Percentiles rank a stretch among this genome's conserved stretches.
Conservation (phyloP, 1,140 invertebrate species). For the Drosophila erecta region DNA sequence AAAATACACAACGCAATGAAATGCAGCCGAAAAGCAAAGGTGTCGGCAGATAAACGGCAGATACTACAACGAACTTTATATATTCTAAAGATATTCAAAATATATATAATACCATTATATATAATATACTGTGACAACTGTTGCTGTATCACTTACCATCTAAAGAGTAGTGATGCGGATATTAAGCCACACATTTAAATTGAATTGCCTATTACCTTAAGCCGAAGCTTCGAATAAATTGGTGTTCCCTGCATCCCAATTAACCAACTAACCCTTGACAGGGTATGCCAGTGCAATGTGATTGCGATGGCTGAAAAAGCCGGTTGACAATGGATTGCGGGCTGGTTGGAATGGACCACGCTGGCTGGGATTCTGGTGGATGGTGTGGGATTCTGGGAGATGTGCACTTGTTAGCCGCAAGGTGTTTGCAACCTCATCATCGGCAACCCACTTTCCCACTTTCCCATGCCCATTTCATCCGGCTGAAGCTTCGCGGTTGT, state of each 20-base stretch:
- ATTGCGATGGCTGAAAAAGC: conserved; percentile 60
- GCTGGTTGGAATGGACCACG: conserved; percentile 12
- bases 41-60: neutral
- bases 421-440: conserved; percentile 52
- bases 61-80: neutral
- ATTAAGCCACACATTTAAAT: too few relatives aligned
- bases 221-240: neutral
- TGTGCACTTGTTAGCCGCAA: conserved; percentile 75
- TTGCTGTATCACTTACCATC: too few relatives aligned
- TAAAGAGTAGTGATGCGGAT: too few relatives aligned
- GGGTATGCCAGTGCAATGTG: conserved; percentile 38
- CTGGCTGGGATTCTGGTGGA: neutral
- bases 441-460: conserved; percentile 9
- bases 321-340: conserved; percentile 24
- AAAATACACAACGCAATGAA: conserved; percentile 67
- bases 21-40: conserved; percentile 36
- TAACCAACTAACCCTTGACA: neutral
- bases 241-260: neutral
- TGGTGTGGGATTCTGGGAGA: conserved; percentile 1
- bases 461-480: neutral
- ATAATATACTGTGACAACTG: too few relatives aligned
- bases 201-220: too few relatives aligned
- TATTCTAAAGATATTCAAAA: neutral
- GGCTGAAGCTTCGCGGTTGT: conserved; percentile 22
- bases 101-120: too few relatives aligned